Percentiles rank a stretch among this genome's conserved stretches.
These are phyloP conservation scores for Macquaria ambigua DNA, from an alignment of 2,113 vertebrate genomes.

Conservation along the genomic window DNA sequence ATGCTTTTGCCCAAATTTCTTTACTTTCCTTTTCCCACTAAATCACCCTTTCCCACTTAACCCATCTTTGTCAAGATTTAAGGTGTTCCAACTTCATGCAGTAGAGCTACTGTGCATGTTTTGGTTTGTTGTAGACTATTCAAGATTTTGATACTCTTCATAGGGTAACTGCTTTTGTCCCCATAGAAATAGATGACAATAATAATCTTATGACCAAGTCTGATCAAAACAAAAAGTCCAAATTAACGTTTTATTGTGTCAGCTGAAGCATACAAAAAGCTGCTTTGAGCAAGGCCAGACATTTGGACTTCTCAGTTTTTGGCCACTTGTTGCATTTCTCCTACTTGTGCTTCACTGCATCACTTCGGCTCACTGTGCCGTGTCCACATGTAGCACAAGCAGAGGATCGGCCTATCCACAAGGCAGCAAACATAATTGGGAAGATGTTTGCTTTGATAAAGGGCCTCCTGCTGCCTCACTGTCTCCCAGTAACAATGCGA, in stretches of 20 bases:
- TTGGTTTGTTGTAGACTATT: not conserved
- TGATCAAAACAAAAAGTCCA: not conserved
- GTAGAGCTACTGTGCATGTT: not conserved
- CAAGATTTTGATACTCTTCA: not conserved
- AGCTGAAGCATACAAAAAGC: not conserved
- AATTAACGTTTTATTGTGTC: too few relatives aligned
- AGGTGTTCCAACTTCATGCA: not conserved
- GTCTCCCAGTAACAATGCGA: constrained; percentile 90
- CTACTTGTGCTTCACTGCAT: not conserved
- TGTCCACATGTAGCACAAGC: not conserved
- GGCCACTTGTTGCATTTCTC: not conserved
- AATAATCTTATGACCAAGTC: not conserved
- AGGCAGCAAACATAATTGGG: constrained; percentile 80
- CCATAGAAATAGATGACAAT: not conserved
- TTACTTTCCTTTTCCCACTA: not conserved
- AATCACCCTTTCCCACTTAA: not conserved
- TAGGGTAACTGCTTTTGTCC: not conserved
- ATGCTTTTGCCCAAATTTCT: not conserved
- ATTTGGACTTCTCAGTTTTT: not conserved
- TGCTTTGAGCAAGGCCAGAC: not conserved
- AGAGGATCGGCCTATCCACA: not conserved
- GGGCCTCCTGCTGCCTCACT: constrained; percentile 87
- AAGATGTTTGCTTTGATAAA: constrained; percentile 89
- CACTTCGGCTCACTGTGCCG: not conserved
- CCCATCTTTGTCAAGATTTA: too few relatives aligned